Evolutionary conservation across 2,113 vertebrate genomes (phyloP), one percentile per base, ranked within the genome.

Genomic region (Scomber colias): DNA sequence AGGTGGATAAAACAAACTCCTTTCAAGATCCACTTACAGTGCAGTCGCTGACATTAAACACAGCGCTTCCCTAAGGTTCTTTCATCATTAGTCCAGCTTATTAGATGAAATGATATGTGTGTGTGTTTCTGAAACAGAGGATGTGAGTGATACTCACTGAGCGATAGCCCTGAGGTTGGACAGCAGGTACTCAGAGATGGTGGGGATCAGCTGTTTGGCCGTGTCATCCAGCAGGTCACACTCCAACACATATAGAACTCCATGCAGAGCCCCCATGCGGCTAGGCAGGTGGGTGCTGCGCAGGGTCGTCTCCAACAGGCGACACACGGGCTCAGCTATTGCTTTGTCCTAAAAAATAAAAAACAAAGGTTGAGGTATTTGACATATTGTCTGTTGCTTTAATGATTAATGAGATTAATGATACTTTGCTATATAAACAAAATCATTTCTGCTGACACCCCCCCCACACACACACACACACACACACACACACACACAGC

Each of bases 221-320:
- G 98, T 99, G 79, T 99, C 98, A 0, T 99, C 98, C 11, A 99
- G 95, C 19, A 99, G 93, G 89, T 99, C 98, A 40, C 98, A 99
- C 87, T 99, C 98, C 62, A 99, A 93, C 85, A 99, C 96, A 0
- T 99, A 99, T 0, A 99, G 96, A 51, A 96, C 89, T 15, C 98
- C 98, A 3, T 99, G 98, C 56, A 99, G 95, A 1, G 98, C 98
- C 21, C 97, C 98, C 55, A 98, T 95, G 12, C 96, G 95, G 89
- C 97, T 98, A 31, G 98, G 97, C 90, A 99, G 95, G 60, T 99
- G 97, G 50, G 97, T 96, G 91, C 97, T 99, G 30, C 97, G 94
- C 2, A 99, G 94, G 0, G 98, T 96, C 2, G 94, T 96, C 90
- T 99, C 98, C 92, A 99, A 79, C 65, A 99, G 92, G 11, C 97